Conservation (phyloP, 1,140 invertebrate species). For the Lethrus apterus region DNA sequence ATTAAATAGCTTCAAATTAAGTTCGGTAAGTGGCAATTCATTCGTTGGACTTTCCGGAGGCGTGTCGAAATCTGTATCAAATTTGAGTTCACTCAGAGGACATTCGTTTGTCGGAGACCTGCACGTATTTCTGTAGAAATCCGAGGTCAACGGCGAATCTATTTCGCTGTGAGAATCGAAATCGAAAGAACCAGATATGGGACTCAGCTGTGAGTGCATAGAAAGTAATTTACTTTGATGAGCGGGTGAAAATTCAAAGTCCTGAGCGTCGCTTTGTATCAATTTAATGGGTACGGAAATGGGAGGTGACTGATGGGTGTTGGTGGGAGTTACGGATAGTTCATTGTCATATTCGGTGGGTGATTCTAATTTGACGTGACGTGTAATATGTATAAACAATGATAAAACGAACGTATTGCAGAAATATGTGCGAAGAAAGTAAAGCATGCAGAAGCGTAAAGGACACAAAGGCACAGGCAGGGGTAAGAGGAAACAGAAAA, state of each 20-base stretch:
- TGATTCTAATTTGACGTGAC: slow-evolving; percentile 21
- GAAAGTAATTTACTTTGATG: not conserved
- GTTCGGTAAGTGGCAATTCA: slow-evolving; percentile 42
- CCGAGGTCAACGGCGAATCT: slow-evolving; percentile 23
- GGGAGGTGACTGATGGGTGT: slow-evolving; percentile 10
- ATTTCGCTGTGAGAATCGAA: slow-evolving; percentile 28
- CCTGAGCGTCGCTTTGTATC: not conserved
- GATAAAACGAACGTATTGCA: no score
- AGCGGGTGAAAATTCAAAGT: not conserved
- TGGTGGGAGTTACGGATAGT: slow-evolving; percentile 28
- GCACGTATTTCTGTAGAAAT: not conserved
- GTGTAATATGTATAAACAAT: no score
- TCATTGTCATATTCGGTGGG: slow-evolving; percentile 24
- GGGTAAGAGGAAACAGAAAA: no score
- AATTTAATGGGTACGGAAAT: slow-evolving; percentile 3
- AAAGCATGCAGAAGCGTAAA: no score
- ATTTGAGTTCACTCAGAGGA: not conserved
- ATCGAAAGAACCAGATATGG: slow-evolving; percentile 35
- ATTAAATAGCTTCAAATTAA: slow-evolving; percentile 37
- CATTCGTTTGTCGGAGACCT: not conserved
- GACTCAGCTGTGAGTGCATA: slow-evolving; percentile 27
- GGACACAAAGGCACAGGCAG: no score
- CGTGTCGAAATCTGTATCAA: slow-evolving; percentile 3
- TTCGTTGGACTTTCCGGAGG: slow-evolving; percentile 38
- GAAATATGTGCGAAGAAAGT: no score